Evolutionary conservation across 2,888 invertebrate genomes (phyloP).

Genomic region (Amblyjoppa fuscipennis): DNA sequence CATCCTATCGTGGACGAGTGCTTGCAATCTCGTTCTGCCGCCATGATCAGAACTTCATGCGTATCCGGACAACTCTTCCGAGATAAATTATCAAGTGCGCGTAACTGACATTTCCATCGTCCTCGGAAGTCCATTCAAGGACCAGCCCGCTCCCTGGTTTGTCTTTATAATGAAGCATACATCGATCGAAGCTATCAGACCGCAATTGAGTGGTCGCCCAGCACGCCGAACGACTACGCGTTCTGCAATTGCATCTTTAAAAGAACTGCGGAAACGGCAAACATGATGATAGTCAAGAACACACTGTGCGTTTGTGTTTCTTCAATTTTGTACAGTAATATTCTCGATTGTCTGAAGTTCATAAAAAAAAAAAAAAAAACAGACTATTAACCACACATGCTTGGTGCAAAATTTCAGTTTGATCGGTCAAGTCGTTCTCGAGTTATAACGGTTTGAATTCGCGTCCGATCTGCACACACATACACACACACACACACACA

Average conservation of each 20-base stretch:
- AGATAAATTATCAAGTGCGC: neutral
- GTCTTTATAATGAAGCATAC: neutral
- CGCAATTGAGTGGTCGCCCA: neutral
- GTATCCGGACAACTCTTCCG: neutral
- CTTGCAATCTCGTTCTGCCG: neutral
- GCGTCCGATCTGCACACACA: no score
- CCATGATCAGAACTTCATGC: neutral
- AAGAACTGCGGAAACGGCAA: neutral
- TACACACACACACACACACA: no score
- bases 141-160: neutral
- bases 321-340: neutral
- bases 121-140: neutral
- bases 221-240: neutral
- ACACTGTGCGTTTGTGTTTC: neutral
- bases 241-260: neutral
- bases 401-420: no score
- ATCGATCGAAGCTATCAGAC: neutral
- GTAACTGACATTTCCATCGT: neutral
- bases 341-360: neutral
- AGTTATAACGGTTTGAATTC: no score
- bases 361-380: neutral
- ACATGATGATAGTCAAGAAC: neutral
- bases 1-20: neutral
- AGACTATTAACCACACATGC: no score
- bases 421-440: no score